Conservation (phyloP, 1,140 invertebrate species). For the Leptopilina boulardi region DNA sequence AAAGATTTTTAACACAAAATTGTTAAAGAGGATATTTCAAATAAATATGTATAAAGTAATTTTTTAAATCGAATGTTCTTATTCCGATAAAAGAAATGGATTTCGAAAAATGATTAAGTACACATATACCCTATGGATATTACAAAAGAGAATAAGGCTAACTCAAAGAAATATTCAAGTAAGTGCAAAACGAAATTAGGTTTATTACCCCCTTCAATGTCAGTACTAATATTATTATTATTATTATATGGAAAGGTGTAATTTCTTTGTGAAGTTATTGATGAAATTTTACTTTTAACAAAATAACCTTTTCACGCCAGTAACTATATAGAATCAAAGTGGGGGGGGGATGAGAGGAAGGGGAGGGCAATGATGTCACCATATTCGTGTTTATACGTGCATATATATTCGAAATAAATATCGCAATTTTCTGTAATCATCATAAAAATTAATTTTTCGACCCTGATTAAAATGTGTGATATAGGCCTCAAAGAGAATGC, state of each 20-base stretch:
- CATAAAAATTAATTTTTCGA: slow-evolving; percentile 26
- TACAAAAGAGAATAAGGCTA: not conserved
- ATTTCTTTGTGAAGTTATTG: slow-evolving; percentile 9
- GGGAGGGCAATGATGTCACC: not conserved
- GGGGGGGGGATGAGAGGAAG: not conserved
- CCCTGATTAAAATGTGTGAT: not conserved
- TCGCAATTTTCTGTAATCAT: slow-evolving; percentile 21
- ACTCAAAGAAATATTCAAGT: not conserved
- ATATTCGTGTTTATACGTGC: not conserved
- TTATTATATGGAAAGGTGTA: not conserved
- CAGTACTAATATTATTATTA: not conserved
- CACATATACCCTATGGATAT: not conserved
- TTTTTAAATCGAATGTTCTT: too few relatives aligned
- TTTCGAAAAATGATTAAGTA: not conserved
- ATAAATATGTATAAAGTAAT: too few relatives aligned
- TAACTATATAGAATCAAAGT: not conserved
- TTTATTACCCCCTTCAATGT: slow-evolving; percentile 23
- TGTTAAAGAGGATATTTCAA: too few relatives aligned
- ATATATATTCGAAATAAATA: not conserved
- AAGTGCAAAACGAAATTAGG: slow-evolving; percentile 18
- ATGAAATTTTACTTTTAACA: not conserved
- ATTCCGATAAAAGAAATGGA: not conserved
- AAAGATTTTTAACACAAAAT: too few relatives aligned
- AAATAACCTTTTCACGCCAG: not conserved
- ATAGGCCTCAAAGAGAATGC: not conserved